Conservation (phyloP, 1,140 invertebrate species). For the Mya arenaria region DNA sequence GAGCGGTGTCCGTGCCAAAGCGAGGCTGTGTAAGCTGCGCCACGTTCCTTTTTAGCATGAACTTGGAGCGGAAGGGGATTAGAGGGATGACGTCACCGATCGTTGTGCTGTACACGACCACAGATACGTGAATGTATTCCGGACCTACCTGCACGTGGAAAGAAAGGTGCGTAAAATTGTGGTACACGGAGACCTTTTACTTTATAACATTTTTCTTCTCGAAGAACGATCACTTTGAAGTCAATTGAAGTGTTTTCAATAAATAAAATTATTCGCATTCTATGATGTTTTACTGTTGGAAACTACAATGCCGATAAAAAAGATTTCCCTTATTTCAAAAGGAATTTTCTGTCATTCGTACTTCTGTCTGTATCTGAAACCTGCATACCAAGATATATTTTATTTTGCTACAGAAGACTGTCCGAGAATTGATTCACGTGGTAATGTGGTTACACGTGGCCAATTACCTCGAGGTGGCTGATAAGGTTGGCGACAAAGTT, state of each 20-base stretch:
- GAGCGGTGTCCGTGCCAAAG: conserved; percentile 64
- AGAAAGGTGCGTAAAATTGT: no score
- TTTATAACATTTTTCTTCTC: conserved; percentile 59
- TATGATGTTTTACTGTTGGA: no score
- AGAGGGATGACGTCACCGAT: conserved; percentile 66
- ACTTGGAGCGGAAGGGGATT: conserved; percentile 49
- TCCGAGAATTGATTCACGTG: no score
- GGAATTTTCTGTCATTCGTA: no score
- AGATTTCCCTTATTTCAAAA: no score
- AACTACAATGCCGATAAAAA: no score
- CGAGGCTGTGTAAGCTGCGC: conserved; percentile 31
- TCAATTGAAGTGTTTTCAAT: no score
- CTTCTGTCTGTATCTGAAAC: no score
- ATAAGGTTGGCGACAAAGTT: conserved; percentile 61
- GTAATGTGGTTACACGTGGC: no score
- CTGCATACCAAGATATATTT: no score
- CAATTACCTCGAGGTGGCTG: conserved; percentile 61
- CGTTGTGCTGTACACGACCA: conserved; percentile 64
- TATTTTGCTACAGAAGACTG: no score
- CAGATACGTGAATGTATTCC: conserved; percentile 58
- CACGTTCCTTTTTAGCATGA: background rate
- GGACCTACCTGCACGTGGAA: conserved; percentile 20
- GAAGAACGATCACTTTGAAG: background rate
- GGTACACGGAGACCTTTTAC: conserved; percentile 8
- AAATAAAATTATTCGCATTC: no score